Conservation (phyloP, 2,888 invertebrate genomes). For the Aporophyla nigra region DNA sequence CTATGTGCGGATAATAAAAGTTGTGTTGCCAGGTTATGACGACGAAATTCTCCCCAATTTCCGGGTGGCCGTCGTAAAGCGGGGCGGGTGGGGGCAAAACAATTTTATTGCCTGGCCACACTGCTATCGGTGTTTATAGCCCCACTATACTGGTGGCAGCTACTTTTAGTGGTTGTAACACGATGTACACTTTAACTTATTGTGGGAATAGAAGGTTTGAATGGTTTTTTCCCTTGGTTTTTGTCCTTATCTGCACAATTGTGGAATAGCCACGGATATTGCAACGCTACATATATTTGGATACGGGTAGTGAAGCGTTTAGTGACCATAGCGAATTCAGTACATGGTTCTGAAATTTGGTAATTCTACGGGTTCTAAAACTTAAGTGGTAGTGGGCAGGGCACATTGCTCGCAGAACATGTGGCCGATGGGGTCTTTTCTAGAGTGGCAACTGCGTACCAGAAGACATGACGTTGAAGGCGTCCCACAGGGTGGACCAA, state of each 20-base stretch:
- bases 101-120: slow-evolving; percentile 70
- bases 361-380: too few relatives aligned
- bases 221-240: slow-evolving; percentile 28
- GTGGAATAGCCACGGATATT: not conserved
- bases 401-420: too few relatives aligned
- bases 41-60: slow-evolving; percentile 69
- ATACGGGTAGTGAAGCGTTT: too few relatives aligned
- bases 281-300: not conserved
- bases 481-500: too few relatives aligned
- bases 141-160: slow-evolving; percentile 43
- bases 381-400: too few relatives aligned
- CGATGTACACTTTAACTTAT: slow-evolving; percentile 43
- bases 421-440: too few relatives aligned
- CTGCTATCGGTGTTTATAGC: slow-evolving; percentile 66
- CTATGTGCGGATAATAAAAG: slow-evolving; percentile 64
- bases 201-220: slow-evolving; percentile 32
- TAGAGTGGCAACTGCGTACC: too few relatives aligned
- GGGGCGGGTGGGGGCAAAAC: slow-evolving; percentile 62
- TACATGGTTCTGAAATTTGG: too few relatives aligned
- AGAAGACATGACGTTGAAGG: too few relatives aligned
- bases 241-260: slow-evolving; percentile 15
- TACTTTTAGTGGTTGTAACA: slow-evolving; percentile 61
- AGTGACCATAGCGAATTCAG: not conserved
- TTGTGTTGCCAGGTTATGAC: slow-evolving; percentile 68
- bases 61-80: slow-evolving; percentile 70